A percentile compares a stretch with the other conserved stretches of the same genome.
Evolutionary conservation across 2,888 invertebrate species (phyloP).

Genomic region (Microctonus aethiopoides): DNA sequence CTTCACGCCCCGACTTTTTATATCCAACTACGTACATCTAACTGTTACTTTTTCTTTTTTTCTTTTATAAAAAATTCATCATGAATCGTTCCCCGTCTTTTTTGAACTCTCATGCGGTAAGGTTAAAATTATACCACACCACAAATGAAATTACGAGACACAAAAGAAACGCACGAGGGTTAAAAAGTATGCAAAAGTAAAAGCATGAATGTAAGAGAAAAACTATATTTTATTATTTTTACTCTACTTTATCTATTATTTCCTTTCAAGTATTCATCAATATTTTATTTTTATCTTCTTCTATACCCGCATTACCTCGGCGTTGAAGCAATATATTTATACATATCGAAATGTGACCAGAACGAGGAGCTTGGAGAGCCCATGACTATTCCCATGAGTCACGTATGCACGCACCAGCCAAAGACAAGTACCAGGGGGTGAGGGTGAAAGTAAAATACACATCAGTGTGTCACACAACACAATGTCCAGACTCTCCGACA

Average conservation of each 20-base stretch:
- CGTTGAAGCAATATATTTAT: background rate
- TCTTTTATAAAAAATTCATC: background rate
- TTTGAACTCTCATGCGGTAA: conserved; percentile 41
- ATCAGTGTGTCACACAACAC: conserved; percentile 31
- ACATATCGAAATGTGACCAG: background rate
- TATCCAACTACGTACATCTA: background rate
- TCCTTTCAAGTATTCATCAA: background rate
- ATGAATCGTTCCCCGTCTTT: background rate
- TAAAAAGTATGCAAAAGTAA: background rate
- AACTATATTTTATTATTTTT: background rate
- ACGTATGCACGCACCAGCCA: conserved; percentile 27
- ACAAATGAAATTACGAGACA: conserved; percentile 48
- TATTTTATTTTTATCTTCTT: background rate
- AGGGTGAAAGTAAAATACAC: background rate
- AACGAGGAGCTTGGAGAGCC: conserved; percentile 10
- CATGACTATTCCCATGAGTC: conserved; percentile 38
- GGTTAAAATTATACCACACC: conserved; percentile 46
- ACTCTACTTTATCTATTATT: background rate
- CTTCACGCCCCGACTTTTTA: background rate
- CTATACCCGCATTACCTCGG: background rate
- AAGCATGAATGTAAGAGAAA: no score
- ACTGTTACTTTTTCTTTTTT: background rate
- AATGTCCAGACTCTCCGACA: background rate
- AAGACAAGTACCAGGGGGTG: background rate
- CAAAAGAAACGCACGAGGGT: background rate